Base-by-base conservation (phyloP, 1,140 invertebrate species). In the Galleria mellonella region DNA sequence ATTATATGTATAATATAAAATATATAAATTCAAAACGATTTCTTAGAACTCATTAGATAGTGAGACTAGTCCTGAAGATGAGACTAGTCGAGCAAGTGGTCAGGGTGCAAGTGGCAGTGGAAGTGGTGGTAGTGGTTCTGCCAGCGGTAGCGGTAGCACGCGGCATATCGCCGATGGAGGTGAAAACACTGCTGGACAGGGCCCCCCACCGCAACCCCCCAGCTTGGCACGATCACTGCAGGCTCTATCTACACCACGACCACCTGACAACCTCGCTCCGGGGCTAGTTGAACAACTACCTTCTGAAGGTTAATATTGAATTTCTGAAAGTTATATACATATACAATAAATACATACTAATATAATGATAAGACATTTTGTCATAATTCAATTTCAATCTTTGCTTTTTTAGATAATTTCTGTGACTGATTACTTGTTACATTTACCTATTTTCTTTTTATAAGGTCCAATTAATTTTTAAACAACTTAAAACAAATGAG, bases 41-140 rank as follows among this genome's bases (percentile, higher is more conserved):
- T 56, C 65, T 2, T 32, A 83, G 81, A 84, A 72, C 47, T 83
- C 78, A 28, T 37, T 79, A 43, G 78, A 85, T 17, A 82, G 77
- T 72, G 78, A 85, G 49, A 79, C 73, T 0, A 31, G 10, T 31
- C 10, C 30, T 4, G 78, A 84, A 14, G 79, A 74, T 72, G 78
- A 84, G 50, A 79, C 70, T 28, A 85, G 82, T 44, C 78, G 78
- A 31, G 82, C 83, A 43, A 78, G 79, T 64, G 75, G 75, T 23
- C 17, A 23, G 6, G 17, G 17, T 2, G 17, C 17, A 2, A 23
- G 17, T 23, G 17, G 17, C 17, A 23, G 17, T 23, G 17, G 17
- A 4, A 81, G 72, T 51, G 59, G 72, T 4, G 62, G 77, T 0
- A 79, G 76, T 44, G 81, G 75, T 33, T 73, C 70, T 14, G 62